phyloP scores from a whole-genome alignment of 1,140 invertebrate species.

The Drosophila arawakana region DNA sequence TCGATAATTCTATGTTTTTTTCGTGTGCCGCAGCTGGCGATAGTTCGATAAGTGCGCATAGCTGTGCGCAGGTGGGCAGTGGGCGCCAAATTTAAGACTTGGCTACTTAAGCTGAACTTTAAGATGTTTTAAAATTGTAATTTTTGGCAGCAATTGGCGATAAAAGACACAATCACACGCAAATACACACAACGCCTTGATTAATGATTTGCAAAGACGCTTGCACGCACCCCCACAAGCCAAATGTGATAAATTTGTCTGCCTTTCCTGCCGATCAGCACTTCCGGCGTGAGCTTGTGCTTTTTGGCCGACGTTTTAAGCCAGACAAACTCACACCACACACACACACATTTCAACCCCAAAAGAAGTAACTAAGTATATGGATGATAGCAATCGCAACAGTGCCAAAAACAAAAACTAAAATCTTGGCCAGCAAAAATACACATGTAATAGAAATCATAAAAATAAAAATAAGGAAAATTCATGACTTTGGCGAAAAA shows the following conservation, averaged over 20 bases:
- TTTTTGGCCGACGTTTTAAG: slow-evolving; percentile 19
- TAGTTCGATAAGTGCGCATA: slow-evolving; percentile 41
- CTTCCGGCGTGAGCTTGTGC: slow-evolving; percentile 64
- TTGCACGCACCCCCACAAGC: slow-evolving; percentile 47
- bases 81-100: slow-evolving; percentile 58
- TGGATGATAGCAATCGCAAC: slow-evolving; percentile 38
- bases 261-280: slow-evolving; percentile 79
- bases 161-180: neutral
- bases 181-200: slow-evolving; percentile 34
- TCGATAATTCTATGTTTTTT: slow-evolving; percentile 20
- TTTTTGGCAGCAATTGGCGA: slow-evolving; percentile 6
- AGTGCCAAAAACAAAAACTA: slow-evolving; percentile 71
- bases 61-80: slow-evolving; percentile 13
- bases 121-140: slow-evolving; percentile 19
- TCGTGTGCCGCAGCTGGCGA: slow-evolving; percentile 7
- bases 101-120: slow-evolving; percentile 1
- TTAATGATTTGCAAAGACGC: slow-evolving; percentile 51
- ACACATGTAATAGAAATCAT: slow-evolving; percentile 71
- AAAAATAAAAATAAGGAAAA: slow-evolving; percentile 79
- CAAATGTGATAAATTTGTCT: slow-evolving; percentile 78
- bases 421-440: slow-evolving; percentile 58
- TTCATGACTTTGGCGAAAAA: slow-evolving; percentile 75
- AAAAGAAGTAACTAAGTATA: slow-evolving; percentile 6
- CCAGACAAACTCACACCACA: slow-evolving; percentile 34
- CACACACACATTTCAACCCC: slow-evolving; percentile 45